A percentile compares a stretch with the other conserved stretches of the same genome.
Conservation (phyloP, 2,888 invertebrate species). For the Asteroscopus sphinx region DNA sequence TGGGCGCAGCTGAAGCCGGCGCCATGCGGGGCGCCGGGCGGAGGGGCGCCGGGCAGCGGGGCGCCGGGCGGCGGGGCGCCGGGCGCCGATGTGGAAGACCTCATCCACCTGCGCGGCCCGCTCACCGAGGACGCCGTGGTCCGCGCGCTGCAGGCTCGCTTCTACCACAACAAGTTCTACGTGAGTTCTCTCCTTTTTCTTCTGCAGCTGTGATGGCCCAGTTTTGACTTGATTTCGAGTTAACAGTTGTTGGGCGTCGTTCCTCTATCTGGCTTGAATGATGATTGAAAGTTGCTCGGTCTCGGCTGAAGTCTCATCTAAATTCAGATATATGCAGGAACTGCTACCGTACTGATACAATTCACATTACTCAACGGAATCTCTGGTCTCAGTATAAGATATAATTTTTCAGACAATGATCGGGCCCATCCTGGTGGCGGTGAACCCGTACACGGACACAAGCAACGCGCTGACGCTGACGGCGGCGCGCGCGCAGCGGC, state of each 20-base stretch:
- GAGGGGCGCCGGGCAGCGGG: constrained; percentile 39
- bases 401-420: constrained; percentile 94
- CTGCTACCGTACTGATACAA: too few relatives aligned
- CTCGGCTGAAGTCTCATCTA: too few relatives aligned
- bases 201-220: neutral
- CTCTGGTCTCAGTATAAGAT: neutral
- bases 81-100: constrained; percentile 93
- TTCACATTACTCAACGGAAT: too few relatives aligned
- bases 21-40: constrained; percentile 60
- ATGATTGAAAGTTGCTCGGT: too few relatives aligned
- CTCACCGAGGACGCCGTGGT: constrained; percentile 98
- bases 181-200: constrained; percentile 90
- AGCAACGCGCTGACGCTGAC: constrained; percentile 96
- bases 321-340: too few relatives aligned
- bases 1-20: constrained; percentile 60
- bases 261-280: too few relatives aligned
- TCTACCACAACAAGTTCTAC: constrained; percentile 95
- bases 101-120: constrained; percentile 97
- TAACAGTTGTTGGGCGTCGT: too few relatives aligned
- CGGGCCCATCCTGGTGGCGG: constrained; percentile 96
- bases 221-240: too few relatives aligned
- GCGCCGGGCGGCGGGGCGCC: constrained; percentile 57
- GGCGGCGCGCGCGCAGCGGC: constrained; percentile 93
- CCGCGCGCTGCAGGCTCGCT: constrained; percentile 96
- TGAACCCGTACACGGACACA: constrained; percentile 96